Evolutionary conservation across 1,140 invertebrate genomes (phyloP), one percentile per base, ranked within the genome.

Genomic region (Euura lappo): DNA sequence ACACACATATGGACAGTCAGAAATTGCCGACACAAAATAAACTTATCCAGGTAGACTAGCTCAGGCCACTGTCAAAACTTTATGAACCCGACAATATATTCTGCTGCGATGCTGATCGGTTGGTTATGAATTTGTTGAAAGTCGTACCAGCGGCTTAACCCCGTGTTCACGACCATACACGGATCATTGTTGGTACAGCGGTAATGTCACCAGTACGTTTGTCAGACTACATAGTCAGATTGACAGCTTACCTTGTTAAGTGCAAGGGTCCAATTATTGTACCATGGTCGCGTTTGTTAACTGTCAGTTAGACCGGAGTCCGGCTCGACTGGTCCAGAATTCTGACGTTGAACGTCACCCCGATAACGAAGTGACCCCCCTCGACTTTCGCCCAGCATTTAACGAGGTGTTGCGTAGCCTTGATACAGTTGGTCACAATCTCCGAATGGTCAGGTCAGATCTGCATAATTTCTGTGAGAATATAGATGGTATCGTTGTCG

Each of bases 201-300:
- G 51, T n/a, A n/a, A 60, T 60, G 51, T 60, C 51, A 1, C 51
- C 13, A 1, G 51, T n/a, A 45, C 65, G 66, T 70, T 60, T 72
- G 71, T 64, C 71, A 75, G 68, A 72, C 70, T 72, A 72, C 70
- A 72, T 69, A 43, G 70, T 71, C 66, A 68, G 74, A 70, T 71
- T 75, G 74, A 75, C 74, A 66, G 68, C 45, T 75, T 69, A 70
- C 66, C 71, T 75, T 70, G 71, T 68, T 47, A 60, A 60, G 13
- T 51, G 60, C 45, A 72, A 71, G 69, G 60, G 70, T 75, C 74
- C 65, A 75, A 70, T 75, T 75, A 69, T 71, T 68, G 65, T 72
- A 28, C 66, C 67, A 28, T 70, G 65, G 47, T 60, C 10, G 8
- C 51, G 51, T 60, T 60, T 60, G 3, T 60, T 6, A 60, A 4